These are phyloP conservation scores for Smittia sp. DNA, from an alignment of 2,888 invertebrate genomes.

Conservation along the genomic window DNA sequence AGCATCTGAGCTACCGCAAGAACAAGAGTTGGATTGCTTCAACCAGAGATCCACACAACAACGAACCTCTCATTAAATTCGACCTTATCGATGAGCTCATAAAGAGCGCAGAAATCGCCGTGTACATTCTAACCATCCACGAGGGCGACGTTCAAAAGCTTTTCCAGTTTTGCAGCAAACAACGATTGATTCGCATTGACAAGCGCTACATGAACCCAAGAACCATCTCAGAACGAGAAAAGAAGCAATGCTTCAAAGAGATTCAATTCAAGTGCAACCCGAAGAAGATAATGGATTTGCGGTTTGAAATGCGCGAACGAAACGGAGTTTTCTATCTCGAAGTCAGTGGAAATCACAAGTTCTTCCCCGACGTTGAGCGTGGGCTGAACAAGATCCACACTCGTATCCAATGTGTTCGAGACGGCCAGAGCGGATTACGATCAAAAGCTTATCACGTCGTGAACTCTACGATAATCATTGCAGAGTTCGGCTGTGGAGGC, in stretches of 20 bases:
- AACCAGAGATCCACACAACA: neutral
- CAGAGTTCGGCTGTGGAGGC: neutral
- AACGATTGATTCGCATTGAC: neutral
- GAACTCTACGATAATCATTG: neutral
- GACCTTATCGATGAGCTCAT: neutral
- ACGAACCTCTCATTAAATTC: neutral
- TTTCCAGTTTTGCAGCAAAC: neutral
- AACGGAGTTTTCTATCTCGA: neutral
- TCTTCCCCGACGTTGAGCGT: neutral
- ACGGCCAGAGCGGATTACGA: neutral
- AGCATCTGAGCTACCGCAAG: neutral
- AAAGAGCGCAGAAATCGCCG: neutral
- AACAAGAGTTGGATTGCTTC: neutral
- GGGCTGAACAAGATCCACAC: neutral
- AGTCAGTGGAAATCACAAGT: neutral
- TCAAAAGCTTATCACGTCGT: neutral
- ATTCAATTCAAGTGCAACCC: neutral
- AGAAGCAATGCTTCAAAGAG: neutral
- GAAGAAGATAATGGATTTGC: neutral
- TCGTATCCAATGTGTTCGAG: neutral
- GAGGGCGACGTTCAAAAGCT: constrained; percentile 6
- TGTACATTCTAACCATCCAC: neutral
- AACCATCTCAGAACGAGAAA: neutral
- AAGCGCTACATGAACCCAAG: neutral
- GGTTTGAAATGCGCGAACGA: neutral